These are phyloP conservation scores for Fregata magnificens DNA, from an alignment of 2,113 vertebrate genomes.

Conservation along the genomic window DNA sequence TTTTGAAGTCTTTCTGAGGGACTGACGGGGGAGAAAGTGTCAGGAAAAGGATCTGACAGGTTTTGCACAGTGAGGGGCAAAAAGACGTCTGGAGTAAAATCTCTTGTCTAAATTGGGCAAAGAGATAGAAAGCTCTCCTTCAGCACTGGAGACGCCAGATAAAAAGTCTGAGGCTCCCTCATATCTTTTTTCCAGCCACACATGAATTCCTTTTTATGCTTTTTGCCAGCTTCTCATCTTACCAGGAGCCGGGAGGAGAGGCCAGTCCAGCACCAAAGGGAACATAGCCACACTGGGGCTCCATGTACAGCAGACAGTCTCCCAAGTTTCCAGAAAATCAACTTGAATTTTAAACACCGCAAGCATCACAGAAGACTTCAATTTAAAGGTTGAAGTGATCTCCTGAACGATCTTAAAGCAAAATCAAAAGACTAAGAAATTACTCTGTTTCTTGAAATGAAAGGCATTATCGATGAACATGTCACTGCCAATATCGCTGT, in stretches of 20 bases:
- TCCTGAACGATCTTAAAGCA: not conserved
- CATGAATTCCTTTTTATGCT: not conserved
- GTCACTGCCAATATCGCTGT: fast-evolving
- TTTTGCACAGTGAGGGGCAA: conserved; percentile 17
- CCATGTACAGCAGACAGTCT: not conserved
- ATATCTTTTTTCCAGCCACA: conserved; percentile 30
- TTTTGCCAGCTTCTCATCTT: conserved; percentile 26
- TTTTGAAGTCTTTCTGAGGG: conserved; percentile 53
- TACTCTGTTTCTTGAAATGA: not conserved
- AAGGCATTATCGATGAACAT: fast-evolving
- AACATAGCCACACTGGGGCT: not conserved
- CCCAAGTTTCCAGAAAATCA: not conserved
- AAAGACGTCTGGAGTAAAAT: not conserved
- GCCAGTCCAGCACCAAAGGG: not conserved
- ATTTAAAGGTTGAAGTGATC: not conserved
- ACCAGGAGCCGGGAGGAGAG: not conserved
- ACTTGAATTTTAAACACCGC: not conserved
- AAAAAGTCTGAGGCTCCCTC: not conserved
- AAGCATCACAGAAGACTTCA: not conserved
- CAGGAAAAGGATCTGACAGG: conserved; percentile 57
- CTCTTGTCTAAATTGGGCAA: not conserved
- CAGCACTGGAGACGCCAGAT: conserved; percentile 2
- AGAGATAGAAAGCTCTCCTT: conserved; percentile 37
- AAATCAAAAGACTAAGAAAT: not conserved
- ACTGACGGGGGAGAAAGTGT: conserved; percentile 1